Base-by-base conservation (phyloP, 1,140 invertebrate species). In the Chironomus tepperi region DNA sequence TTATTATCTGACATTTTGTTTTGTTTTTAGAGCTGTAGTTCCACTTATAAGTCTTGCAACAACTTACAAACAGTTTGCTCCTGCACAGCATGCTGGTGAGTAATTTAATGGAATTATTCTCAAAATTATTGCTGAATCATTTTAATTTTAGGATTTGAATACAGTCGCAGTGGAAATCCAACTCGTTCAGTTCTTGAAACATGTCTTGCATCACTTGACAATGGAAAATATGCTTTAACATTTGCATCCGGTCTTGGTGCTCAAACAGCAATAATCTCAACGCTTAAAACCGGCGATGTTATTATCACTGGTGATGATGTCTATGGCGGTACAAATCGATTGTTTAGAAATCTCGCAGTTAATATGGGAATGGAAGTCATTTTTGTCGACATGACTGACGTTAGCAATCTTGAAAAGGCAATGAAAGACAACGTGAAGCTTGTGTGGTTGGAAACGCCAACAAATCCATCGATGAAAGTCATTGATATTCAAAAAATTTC, bases 401-500 rank as follows among this genome's bases (percentile, higher is more conserved):
- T 87, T 9, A 84, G 89, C 64, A 87, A 89, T 76, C 78, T 98
- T 12, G 83, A 88, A 76, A 86, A 88, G 42, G 87, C 89, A 5
- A 85, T 98, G 18, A 88, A 89, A 82, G 84, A 89, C 2, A 95
- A 94, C 76, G 98, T 86, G 9, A 77, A 95, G 93, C 87, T 98
- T 84, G 85, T 99, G 19, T 99, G 97, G 97, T 84, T 99, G 73
- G 98, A 99, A 84, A 93, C 93, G 0, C 98, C 98, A 1, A 98
- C 98, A n/a, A 99, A 99, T 86, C 98, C 98, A 0, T 85, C 93
- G 0, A 82, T 99, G 77, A 97, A 97, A 85, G 83, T 99, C 15
- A 88, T 91, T 21, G 97, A 99, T 81, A 96, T 99, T 76, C 86
- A 88, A 77, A 89, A 87, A 2, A 85, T 98, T 34, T 81, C 87